These are phyloP conservation scores for Phaenicophaeus curvirostris DNA, from an alignment of 2,797 vertebrate species.

Conservation along the genomic window DNA sequence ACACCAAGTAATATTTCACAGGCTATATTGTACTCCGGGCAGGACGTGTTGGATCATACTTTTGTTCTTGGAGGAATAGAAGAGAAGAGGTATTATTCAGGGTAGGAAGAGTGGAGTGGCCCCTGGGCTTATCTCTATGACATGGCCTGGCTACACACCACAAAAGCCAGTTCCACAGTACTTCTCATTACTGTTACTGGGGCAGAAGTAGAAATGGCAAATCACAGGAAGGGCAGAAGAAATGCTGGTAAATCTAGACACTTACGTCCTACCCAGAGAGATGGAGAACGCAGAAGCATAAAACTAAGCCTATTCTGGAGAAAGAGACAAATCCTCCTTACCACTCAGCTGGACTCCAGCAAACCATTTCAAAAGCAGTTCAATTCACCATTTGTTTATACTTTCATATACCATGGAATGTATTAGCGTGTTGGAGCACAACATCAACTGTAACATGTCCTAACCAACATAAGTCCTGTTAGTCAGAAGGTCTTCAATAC, in stretches of 20 bases:
- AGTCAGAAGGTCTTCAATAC: fast-evolving
- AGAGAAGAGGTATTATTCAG: not conserved
- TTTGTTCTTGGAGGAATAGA: not conserved
- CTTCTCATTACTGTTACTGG: not conserved
- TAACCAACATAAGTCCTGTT: not conserved
- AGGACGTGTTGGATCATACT: not conserved
- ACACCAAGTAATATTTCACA: not conserved
- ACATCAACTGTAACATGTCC: fast-evolving
- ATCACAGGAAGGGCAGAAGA: not conserved
- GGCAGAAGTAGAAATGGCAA: not conserved
- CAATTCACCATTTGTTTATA: not conserved
- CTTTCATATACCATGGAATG: not conserved
- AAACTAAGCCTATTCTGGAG: not conserved
- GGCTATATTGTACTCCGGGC: not conserved
- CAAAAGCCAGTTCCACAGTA: not conserved
- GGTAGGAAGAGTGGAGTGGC: not conserved
- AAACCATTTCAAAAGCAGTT: not conserved
- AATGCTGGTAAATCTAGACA: not conserved
- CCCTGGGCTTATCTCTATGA: not conserved
- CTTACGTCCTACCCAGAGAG: not conserved
- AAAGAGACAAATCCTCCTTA: not conserved
- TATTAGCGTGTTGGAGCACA: not conserved
- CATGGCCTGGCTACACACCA: not conserved
- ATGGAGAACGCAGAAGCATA: not conserved
- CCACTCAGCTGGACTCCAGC: not conserved